Percentiles rank a stretch among this genome's conserved stretches.
Evolutionary conservation across 2,888 invertebrate genomes (phyloP).

Genomic region (Syritta pipiens): DNA sequence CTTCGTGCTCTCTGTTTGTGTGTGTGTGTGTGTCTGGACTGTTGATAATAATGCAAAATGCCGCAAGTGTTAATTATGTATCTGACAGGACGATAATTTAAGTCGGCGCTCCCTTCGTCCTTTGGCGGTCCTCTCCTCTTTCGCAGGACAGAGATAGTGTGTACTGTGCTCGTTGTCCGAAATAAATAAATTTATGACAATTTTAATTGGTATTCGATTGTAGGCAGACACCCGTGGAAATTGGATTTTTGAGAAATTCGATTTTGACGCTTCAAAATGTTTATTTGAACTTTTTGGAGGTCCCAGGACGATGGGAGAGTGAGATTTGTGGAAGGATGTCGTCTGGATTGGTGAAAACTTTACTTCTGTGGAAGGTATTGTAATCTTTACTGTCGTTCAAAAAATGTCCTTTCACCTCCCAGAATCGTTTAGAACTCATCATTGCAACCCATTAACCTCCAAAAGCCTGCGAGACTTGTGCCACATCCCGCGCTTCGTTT

Average conservation of each 20-base stretch:
- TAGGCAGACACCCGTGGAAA: conserved; percentile 41
- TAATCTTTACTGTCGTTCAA: too few relatives aligned
- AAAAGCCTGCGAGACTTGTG: too few relatives aligned
- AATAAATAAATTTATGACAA: conserved; percentile 64
- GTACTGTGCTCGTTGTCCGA: conserved; percentile 24
- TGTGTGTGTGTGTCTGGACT: conserved; percentile 45
- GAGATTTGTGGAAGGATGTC: too few relatives aligned
- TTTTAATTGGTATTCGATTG: conserved; percentile 65
- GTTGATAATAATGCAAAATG: conserved; percentile 69
- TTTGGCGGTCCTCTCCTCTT: neutral
- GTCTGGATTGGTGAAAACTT: too few relatives aligned
- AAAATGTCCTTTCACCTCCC: too few relatives aligned
- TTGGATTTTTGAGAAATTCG: conserved; percentile 20
- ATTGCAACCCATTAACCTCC: too few relatives aligned
- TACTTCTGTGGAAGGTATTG: too few relatives aligned
- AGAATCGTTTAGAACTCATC: too few relatives aligned
- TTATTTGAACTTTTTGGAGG: too few relatives aligned
- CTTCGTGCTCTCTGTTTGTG: conserved; percentile 4
- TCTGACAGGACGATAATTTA: conserved; percentile 69
- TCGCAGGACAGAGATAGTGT: conserved; percentile 11
- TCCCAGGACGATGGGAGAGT: too few relatives aligned
- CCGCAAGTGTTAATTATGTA: conserved; percentile 69
- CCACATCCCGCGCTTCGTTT: too few relatives aligned
- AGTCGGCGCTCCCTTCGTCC: conserved; percentile 27
- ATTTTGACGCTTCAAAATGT: too few relatives aligned